Percentiles rank a stretch among this genome's conserved stretches.
These are phyloP conservation scores for Andricus grossulariae DNA, from an alignment of 1,140 invertebrate species.

Conservation along the genomic window DNA sequence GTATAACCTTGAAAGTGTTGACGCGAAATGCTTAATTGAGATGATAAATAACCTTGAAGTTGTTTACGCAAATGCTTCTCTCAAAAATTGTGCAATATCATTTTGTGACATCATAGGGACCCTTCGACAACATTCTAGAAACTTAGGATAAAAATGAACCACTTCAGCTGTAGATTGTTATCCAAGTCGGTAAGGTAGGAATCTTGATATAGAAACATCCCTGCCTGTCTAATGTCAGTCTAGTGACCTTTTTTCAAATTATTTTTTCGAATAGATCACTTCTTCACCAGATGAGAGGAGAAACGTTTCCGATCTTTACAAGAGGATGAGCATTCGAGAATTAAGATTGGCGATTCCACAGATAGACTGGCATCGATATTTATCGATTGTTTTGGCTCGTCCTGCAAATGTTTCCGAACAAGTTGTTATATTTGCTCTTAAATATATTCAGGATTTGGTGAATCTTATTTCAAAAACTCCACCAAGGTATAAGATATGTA, in stretches of 20 bases:
- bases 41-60: too few species aligned
- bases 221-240: neutral
- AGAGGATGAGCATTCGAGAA: constrained; percentile 84
- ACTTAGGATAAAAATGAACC: too few species aligned
- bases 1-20: too few species aligned
- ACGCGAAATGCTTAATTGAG: too few species aligned
- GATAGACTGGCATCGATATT: constrained; percentile 86
- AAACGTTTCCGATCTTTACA: constrained; percentile 88
- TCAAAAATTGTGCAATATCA: too few species aligned
- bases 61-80: too few species aligned
- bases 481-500: constrained; percentile 65
- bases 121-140: too few species aligned
- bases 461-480: constrained; percentile 71
- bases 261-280: constrained; percentile 80
- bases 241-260: neutral
- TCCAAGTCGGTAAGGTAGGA: too few species aligned
- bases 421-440: constrained; percentile 84
- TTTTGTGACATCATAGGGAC: too few species aligned
- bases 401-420: constrained; percentile 79
- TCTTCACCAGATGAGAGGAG: constrained; percentile 86
- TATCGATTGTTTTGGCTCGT: constrained; percentile 82
- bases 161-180: too few species aligned
- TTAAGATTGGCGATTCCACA: constrained; percentile 83
- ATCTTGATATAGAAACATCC: too few species aligned
- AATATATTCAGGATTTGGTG: constrained; percentile 79